Conservation (phyloP, 2,888 invertebrate species). For the Mesorhabditis belari region DNA sequence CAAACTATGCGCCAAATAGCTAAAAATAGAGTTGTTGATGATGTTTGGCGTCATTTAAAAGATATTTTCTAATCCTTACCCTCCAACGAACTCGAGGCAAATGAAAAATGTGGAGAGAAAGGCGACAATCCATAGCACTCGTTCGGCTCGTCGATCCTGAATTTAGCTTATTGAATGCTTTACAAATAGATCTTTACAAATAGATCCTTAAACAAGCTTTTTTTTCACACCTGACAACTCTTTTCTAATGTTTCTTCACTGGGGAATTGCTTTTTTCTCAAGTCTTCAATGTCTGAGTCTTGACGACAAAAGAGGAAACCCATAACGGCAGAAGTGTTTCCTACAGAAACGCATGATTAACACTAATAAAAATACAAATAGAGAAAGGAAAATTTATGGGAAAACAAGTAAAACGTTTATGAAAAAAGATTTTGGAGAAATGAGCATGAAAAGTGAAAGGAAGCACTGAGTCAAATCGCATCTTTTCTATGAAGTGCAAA, state of each 20-base stretch:
- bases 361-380: too few relatives aligned
- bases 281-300: neutral
- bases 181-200: too few relatives aligned
- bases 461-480: too few relatives aligned
- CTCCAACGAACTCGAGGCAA: conserved; percentile 23
- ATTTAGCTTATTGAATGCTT: neutral
- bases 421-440: too few relatives aligned
- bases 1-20: conserved; percentile 55
- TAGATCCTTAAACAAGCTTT: neutral
- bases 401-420: too few relatives aligned
- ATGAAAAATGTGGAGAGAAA: conserved; percentile 37
- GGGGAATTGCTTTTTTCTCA: neutral
- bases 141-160: conserved; percentile 36
- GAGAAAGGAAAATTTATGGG: too few relatives aligned
- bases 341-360: too few relatives aligned
- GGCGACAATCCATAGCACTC: conserved; percentile 35
- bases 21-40: conserved; percentile 50
- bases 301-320: neutral
- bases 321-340: too few relatives aligned
- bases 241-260: neutral
- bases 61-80: neutral
- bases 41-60: neutral
- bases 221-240: neutral
- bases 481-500: too few relatives aligned
- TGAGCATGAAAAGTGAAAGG: too few relatives aligned